Conservation (phyloP, 2,888 invertebrate species). For the Scaptodrosophila latifasciaeformis region DNA sequence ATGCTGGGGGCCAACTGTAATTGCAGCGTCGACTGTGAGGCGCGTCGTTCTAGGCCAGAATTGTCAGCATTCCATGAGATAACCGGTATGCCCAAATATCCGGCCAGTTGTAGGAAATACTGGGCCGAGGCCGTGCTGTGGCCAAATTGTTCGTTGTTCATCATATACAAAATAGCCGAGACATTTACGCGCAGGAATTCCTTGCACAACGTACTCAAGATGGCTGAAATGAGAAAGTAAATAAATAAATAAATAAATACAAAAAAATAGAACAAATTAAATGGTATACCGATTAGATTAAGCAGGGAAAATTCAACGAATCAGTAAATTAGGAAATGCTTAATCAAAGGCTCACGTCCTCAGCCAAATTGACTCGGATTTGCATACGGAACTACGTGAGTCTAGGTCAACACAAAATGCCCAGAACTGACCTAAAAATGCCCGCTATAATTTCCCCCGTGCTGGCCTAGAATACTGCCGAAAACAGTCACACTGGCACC, state of each 20-base stretch:
- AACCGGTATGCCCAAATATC: constrained; percentile 95
- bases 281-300: too few relatives aligned
- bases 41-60: constrained; percentile 87
- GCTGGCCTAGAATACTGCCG: too few relatives aligned
- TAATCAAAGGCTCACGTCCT: background rate
- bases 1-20: constrained; percentile 96
- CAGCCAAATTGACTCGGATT: constrained; percentile 1
- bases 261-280: background rate
- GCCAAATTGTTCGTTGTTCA: constrained; percentile 96
- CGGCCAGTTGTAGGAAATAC: constrained; percentile 94
- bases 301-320: background rate
- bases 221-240: constrained; percentile 83
- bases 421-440: too few relatives aligned
- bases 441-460: background rate
- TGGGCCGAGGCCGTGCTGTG: constrained; percentile 95
- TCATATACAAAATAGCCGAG: constrained; percentile 93
- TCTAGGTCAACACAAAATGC: background rate
- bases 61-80: constrained; percentile 99
- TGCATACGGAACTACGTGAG: background rate
- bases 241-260: too few relatives aligned
- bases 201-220: constrained; percentile 90
- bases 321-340: background rate
- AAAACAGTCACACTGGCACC: too few relatives aligned
- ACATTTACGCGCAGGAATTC: constrained; percentile 92
- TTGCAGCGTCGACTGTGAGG: constrained; percentile 91